Evolutionary conservation across 2,797 vertebrate species (phyloP).

Genomic region (Hydrophis major): DNA sequence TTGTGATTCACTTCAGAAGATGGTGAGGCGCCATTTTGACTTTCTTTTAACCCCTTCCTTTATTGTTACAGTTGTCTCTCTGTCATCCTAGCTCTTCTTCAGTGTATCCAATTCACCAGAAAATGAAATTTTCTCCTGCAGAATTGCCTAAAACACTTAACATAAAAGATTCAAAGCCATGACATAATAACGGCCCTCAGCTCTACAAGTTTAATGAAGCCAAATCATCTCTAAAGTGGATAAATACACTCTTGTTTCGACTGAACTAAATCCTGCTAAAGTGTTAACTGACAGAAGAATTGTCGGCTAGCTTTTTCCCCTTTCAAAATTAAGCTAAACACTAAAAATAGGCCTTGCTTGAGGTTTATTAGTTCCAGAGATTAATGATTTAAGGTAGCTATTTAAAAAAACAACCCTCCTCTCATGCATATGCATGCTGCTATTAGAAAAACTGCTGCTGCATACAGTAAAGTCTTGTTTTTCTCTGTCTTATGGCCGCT

Average conservation of each 20-base stretch:
- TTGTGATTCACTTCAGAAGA: background rate
- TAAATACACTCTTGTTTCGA: background rate
- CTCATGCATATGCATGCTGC: background rate
- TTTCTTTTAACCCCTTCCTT: background rate
- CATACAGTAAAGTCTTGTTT: background rate
- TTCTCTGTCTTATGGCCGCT: background rate
- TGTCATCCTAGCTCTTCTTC: background rate
- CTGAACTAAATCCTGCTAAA: background rate
- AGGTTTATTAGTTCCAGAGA: background rate
- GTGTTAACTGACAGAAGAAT: background rate
- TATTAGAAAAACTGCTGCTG: background rate
- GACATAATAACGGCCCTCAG: background rate
- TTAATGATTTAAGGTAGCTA: background rate
- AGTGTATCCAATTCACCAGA: background rate
- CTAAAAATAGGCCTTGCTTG: background rate
- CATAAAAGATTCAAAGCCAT: background rate
- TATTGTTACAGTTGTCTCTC: background rate
- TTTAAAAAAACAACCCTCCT: background rate
- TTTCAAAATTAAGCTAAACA: background rate
- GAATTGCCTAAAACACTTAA: background rate
- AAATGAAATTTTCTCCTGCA: background rate
- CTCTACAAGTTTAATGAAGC: background rate
- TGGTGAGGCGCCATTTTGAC: background rate
- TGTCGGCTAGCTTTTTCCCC: background rate
- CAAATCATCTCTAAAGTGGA: background rate